phyloP scores from a whole-genome alignment of 2,113 vertebrate genomes.

The Hydrolagus affinis region DNA sequence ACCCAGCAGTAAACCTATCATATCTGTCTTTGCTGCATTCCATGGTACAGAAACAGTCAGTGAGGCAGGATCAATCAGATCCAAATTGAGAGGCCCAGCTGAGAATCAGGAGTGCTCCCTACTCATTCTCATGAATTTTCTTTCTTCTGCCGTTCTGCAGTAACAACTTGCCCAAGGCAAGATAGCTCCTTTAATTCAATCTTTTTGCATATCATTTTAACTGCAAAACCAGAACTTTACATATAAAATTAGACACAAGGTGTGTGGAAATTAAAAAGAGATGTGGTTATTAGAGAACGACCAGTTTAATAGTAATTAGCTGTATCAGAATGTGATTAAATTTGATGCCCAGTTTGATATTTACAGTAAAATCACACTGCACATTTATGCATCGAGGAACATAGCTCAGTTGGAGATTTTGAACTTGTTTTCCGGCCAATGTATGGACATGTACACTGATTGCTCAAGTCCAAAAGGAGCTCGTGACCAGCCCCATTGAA shows the following conservation, averaged over 20 bases:
- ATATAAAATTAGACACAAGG: not conserved
- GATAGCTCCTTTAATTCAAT: not conserved
- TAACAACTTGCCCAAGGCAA: not conserved
- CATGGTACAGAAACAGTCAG: not conserved
- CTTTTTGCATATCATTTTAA: conserved; percentile 1
- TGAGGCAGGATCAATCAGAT: not conserved
- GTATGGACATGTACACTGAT: not conserved
- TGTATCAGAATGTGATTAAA: not conserved
- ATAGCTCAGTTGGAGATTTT: not conserved
- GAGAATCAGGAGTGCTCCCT: no score
- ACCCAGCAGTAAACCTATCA: not conserved
- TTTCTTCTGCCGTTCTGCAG: not conserved
- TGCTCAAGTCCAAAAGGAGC: not conserved
- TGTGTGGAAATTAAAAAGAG: not conserved
- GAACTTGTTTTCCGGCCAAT: not conserved
- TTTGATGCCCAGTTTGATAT: not conserved
- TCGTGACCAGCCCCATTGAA: not conserved
- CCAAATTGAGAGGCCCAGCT: no score
- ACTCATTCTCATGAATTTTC: not conserved
- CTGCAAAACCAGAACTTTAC: no score
- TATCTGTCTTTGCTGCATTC: not conserved
- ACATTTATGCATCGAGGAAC: not conserved
- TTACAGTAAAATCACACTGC: not conserved
- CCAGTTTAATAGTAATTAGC: not conserved
- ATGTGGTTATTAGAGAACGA: not conserved